These are phyloP conservation scores for Menura novaehollandiae DNA, from an alignment of 2,113 vertebrate genomes.

Conservation along the genomic window DNA sequence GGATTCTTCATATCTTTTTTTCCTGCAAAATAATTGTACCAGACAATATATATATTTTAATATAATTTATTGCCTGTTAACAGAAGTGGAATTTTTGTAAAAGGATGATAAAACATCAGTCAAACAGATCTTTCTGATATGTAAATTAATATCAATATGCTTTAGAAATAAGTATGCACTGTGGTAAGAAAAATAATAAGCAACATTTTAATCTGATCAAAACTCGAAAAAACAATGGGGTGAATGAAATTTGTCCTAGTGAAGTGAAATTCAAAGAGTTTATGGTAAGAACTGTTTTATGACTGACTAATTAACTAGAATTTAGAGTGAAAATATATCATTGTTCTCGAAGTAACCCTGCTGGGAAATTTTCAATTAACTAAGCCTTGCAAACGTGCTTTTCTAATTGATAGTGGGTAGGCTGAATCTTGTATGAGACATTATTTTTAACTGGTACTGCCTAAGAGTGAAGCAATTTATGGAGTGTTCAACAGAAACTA, in stretches of 20 bases:
- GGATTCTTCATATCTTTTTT: not conserved
- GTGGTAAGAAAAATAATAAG: not conserved
- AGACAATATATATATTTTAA: not conserved
- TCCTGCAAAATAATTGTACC: not conserved
- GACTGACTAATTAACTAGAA: slow-evolving; percentile 1
- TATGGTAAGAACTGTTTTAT: not conserved
- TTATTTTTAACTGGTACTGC: not conserved
- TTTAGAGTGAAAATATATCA: not conserved
- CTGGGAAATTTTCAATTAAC: not conserved
- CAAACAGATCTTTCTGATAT: not conserved
- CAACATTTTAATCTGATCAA: not conserved
- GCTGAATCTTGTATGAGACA: not conserved
- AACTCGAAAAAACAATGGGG: not conserved
- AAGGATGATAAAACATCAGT: not conserved
- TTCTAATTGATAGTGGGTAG: not conserved
- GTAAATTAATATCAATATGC: not conserved
- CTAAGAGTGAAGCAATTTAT: not conserved
- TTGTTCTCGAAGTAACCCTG: not conserved
- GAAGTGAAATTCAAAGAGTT: not conserved
- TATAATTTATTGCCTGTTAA: not conserved
- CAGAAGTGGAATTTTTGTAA: not conserved
- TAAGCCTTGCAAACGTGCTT: not conserved
- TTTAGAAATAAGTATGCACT: not conserved
- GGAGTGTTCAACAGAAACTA: not conserved
- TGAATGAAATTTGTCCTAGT: not conserved